Percentiles rank a stretch among this genome's conserved stretches.
Evolutionary conservation across 2,113 vertebrate genomes (phyloP).

Genomic region (Zapornia atra): DNA sequence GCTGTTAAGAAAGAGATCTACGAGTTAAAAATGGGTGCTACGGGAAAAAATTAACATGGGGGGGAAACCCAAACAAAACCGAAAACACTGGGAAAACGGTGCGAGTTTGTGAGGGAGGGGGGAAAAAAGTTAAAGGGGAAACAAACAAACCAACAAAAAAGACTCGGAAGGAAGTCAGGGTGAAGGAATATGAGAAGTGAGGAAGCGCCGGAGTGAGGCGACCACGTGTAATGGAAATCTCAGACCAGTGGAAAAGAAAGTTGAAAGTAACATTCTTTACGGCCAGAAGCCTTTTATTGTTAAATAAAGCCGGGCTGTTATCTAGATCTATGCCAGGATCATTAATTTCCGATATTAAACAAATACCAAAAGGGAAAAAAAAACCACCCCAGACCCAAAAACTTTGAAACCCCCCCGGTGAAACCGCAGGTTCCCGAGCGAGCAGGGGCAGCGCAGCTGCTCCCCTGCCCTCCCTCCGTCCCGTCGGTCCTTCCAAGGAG

Average conservation of each 20-base stretch:
- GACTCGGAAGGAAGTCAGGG: not conserved
- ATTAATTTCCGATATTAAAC: not conserved
- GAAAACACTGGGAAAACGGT: not conserved
- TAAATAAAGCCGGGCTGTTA: not conserved
- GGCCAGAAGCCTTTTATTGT: not conserved
- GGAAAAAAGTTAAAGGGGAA: not conserved
- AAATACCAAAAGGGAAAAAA: not conserved
- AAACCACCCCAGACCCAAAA: too few species aligned
- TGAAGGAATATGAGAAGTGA: rapidly evolving
- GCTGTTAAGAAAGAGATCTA: not conserved
- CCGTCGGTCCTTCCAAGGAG: not conserved
- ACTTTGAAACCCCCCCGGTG: not conserved
- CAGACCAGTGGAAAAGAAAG: not conserved
- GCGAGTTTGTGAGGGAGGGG: not conserved
- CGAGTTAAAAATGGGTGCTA: rapidly evolving
- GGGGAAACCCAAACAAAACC: rapidly evolving
- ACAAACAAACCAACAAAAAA: not conserved
- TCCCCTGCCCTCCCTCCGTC: not conserved
- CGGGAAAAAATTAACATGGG: not conserved
- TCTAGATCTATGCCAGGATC: not conserved
- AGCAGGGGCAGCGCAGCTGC: not conserved
- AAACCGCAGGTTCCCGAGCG: not conserved
- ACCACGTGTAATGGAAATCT: not conserved
- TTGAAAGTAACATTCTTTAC: not conserved
- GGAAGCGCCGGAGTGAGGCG: not conserved